These are phyloP conservation scores for Bimastos eiseni DNA, from an alignment of 2,888 invertebrate species.

Conservation along the genomic window DNA sequence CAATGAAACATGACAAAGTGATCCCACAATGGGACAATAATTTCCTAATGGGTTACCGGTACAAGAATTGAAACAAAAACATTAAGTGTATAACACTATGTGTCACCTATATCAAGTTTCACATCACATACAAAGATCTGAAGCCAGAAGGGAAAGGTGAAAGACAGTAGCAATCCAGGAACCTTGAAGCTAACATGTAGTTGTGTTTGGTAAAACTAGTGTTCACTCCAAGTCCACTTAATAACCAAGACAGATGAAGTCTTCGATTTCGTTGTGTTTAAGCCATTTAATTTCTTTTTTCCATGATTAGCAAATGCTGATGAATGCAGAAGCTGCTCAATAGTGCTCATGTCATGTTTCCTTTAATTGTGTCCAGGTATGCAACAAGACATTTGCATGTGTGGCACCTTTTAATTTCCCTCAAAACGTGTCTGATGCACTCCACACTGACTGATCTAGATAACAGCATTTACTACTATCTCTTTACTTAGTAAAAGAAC, in stretches of 20 bases:
- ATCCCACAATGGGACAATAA: neutral
- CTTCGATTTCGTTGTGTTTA: neutral
- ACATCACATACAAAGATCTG: neutral
- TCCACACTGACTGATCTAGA: neutral
- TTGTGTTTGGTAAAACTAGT: neutral
- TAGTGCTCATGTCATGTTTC: neutral
- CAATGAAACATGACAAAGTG: neutral
- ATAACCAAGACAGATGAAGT: neutral
- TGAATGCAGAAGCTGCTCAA: neutral
- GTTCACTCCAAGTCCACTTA: too few species aligned
- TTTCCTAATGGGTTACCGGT: neutral
- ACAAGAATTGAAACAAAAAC: neutral
- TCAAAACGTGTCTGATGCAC: neutral
- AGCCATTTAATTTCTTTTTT: too few species aligned
- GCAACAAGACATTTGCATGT: neutral
- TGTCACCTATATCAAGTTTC: too few species aligned
- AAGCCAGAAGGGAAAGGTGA: neutral
- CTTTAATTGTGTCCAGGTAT: neutral
- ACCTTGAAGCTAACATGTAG: neutral
- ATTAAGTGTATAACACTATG: too few species aligned
- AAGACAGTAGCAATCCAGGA: conserved; percentile 1
- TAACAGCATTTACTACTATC: neutral
- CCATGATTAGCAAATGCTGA: neutral
- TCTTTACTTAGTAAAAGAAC: neutral
- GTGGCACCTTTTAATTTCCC: neutral